phyloP scores from a whole-genome alignment of 2,797 vertebrate genomes.

The Dendrocincla fuliginosa region DNA sequence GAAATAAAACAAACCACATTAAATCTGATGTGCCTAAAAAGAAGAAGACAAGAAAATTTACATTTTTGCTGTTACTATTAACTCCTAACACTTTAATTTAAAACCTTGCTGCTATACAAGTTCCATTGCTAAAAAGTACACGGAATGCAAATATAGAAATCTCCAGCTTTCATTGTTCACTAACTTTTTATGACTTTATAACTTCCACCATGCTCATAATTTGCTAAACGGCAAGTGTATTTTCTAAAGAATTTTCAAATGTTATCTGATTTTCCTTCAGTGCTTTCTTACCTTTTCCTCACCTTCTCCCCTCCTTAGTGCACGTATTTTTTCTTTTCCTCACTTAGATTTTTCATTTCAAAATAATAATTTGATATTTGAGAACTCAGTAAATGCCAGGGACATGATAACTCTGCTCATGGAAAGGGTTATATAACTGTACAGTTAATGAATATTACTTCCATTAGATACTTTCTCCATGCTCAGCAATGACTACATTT shows the following conservation, averaged over 20 bases:
- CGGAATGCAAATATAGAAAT: background rate
- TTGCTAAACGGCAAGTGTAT: background rate
- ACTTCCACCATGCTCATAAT: background rate
- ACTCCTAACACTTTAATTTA: background rate
- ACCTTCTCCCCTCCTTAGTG: background rate
- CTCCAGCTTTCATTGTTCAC: background rate
- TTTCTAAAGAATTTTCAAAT: background rate
- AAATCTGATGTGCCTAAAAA: background rate
- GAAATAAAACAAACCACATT: background rate
- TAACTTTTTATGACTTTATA: background rate
- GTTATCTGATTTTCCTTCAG: background rate
- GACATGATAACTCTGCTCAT: background rate
- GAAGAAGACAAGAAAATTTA: no score
- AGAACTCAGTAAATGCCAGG: background rate
- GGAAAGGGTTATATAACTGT: background rate
- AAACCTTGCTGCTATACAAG: background rate
- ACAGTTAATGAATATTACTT: background rate
- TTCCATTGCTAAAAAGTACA: background rate
- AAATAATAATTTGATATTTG: background rate
- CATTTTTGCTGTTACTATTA: background rate
- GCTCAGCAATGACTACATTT: background rate
- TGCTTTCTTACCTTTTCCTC: background rate
- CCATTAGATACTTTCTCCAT: background rate
- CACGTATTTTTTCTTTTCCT: background rate
- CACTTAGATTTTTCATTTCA: background rate